Conservation (phyloP, 2,797 vertebrate species). For the Chelon labrosus region DNA sequence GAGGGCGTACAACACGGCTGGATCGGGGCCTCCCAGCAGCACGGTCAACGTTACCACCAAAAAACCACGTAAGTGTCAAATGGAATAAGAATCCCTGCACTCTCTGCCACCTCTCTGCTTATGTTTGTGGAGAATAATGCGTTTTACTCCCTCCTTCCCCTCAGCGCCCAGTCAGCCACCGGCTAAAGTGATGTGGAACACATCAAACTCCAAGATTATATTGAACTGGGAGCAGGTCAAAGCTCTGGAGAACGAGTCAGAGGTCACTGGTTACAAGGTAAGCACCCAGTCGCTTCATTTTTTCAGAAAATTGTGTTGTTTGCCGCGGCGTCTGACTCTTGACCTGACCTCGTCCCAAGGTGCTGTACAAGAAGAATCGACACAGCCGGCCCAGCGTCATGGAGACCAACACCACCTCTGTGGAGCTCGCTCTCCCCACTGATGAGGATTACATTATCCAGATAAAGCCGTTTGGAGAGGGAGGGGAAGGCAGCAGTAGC, state of each 20-base stretch:
- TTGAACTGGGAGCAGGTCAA: constrained; percentile 99
- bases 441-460: constrained; percentile 96
- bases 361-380: constrained; percentile 92
- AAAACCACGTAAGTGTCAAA: constrained; percentile 90
- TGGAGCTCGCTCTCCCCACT: constrained; percentile 93
- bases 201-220: constrained; percentile 96
- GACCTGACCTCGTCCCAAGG: constrained; percentile 77
- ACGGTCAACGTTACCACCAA: constrained; percentile 93
- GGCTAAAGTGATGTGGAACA: constrained; percentile 96
- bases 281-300: constrained; percentile 46
- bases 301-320: constrained; percentile 39
- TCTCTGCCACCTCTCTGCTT: not conserved
- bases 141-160: constrained; percentile 24
- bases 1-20: constrained; percentile 94
- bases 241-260: constrained; percentile 96
- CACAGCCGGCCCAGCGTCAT: constrained; percentile 92
- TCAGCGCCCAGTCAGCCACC: constrained; percentile 96
- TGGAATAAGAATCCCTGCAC: not conserved
- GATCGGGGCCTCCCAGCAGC: constrained; percentile 90
- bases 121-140: constrained; percentile 45
- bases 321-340: constrained; percentile 1
- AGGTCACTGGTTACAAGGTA: constrained; percentile 99
- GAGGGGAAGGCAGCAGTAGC: constrained; percentile 96
- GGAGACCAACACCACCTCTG: constrained; percentile 95
- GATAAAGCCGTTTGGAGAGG: constrained; percentile 95